Percentiles rank a stretch among this genome's conserved stretches.
Evolutionary conservation across 2,113 vertebrate species (phyloP).

Genomic region (Dicentrarchus labrax): DNA sequence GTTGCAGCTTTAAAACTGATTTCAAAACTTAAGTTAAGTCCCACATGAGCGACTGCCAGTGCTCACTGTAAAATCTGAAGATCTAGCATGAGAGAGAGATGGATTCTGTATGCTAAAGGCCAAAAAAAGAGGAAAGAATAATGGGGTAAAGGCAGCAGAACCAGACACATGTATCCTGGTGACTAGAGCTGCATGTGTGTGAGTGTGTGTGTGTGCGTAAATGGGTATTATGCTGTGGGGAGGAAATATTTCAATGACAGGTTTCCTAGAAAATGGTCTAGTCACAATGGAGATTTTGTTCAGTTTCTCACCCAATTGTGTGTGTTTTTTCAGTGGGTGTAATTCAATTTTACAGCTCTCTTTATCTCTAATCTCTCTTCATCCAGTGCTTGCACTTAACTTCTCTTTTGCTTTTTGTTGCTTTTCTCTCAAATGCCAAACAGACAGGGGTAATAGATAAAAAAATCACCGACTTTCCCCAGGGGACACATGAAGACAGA

Average conservation of each 20-base stretch:
- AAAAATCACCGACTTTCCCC: background rate
- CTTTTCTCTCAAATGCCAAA: slow-evolving; percentile 4
- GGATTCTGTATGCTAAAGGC: background rate
- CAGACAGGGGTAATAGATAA: background rate
- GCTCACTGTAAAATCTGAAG: slow-evolving; percentile 13
- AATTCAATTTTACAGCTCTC: background rate
- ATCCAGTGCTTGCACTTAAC: background rate
- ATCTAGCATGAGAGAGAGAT: background rate
- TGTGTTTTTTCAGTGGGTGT: background rate
- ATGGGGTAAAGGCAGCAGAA: background rate
- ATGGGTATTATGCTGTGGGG: background rate
- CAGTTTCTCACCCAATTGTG: background rate
- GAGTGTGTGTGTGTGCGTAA: background rate
- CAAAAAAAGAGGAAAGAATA: background rate
- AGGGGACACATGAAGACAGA: background rate
- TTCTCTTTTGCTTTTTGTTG: background rate
- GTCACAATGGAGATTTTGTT: slow-evolving; percentile 9
- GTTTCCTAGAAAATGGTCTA: slow-evolving; percentile 44
- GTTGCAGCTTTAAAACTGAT: background rate
- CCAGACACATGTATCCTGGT: background rate
- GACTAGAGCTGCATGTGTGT: background rate
- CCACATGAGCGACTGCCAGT: background rate
- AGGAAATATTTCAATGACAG: slow-evolving; percentile 49
- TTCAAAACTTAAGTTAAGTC: slow-evolving; percentile 3
- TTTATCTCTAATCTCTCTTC: background rate